A percentile compares a stretch with the other conserved stretches of the same genome.
These are phyloP conservation scores for Syngnathus acus DNA, from an alignment of 2,797 vertebrate genomes.

Conservation along the genomic window DNA sequence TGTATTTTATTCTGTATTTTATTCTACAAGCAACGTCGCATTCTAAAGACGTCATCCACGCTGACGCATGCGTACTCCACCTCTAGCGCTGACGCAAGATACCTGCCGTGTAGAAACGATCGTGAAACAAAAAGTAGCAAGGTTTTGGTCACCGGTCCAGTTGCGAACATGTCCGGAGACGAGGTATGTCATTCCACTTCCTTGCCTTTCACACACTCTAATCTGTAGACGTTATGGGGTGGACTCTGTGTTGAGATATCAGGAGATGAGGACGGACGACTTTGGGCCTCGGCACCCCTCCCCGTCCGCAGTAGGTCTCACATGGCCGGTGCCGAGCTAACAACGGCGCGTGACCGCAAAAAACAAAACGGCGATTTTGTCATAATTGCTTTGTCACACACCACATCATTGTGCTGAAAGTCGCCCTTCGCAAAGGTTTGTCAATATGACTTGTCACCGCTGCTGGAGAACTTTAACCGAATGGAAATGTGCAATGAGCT, in stretches of 20 bases:
- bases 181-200: slow-evolving; percentile 46
- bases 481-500: not conserved
- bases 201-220: fast-evolving
- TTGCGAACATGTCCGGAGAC: slow-evolving; percentile 69
- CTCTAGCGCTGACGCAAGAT: slow-evolving; percentile 64
- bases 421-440: not conserved
- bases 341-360: slow-evolving; percentile 1
- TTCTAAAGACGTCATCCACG: slow-evolving; percentile 12
- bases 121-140: slow-evolving; percentile 18
- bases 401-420: not conserved
- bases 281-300: slow-evolving; percentile 50
- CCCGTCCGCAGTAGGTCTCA: slow-evolving; percentile 39
- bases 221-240: not conserved
- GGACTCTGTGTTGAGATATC: not conserved
- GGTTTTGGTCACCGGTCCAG: slow-evolving; percentile 1
- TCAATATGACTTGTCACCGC: not conserved
- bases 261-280: slow-evolving; percentile 26
- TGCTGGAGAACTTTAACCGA: not conserved
- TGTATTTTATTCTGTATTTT: not conserved
- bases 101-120: slow-evolving; percentile 21
- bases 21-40: slow-evolving; percentile 24
- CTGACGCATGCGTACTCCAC: slow-evolving; percentile 39
- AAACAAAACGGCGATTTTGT: not conserved
- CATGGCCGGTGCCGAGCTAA: slow-evolving; percentile 50
- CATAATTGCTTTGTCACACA: too few species aligned